These are phyloP conservation scores for Pedicia rivosa DNA, from an alignment of 2,888 invertebrate genomes.

Conservation along the genomic window DNA sequence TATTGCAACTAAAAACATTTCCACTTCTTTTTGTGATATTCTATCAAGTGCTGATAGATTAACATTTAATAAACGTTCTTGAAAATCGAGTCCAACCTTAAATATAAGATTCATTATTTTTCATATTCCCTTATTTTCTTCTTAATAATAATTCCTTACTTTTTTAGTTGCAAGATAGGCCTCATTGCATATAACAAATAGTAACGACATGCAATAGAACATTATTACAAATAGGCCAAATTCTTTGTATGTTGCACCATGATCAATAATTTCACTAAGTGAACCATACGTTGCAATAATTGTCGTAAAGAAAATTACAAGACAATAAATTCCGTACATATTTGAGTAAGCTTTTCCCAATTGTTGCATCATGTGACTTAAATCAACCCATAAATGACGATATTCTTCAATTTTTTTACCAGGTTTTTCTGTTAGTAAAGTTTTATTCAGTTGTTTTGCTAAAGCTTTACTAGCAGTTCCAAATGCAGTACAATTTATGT, in stretches of 20 bases:
- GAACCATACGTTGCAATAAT: constrained; percentile 56
- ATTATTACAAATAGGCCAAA: constrained; percentile 53
- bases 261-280: constrained; percentile 53
- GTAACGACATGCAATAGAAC: constrained; percentile 50
- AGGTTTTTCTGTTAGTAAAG: constrained; percentile 44
- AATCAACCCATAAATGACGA: constrained; percentile 52
- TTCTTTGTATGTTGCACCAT: constrained; percentile 54
- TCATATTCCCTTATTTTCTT: constrained; percentile 17
- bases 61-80: constrained; percentile 46
- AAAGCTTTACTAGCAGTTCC: constrained; percentile 48
- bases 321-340: constrained; percentile 60
- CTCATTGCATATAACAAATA: constrained; percentile 58
- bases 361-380: constrained; percentile 66
- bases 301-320: constrained; percentile 56
- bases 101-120: too few species aligned
- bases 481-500: constrained; percentile 47
- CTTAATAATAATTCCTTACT: too few species aligned
- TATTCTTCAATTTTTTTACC: constrained; percentile 48
- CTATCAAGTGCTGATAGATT: constrained; percentile 47
- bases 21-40: constrained; percentile 49
- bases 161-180: constrained; percentile 50
- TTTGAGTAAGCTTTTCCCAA: constrained; percentile 57
- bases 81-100: constrained; percentile 44
- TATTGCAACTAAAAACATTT: constrained; percentile 58
- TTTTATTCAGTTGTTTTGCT: constrained; percentile 42